Evolutionary conservation across 2,797 vertebrate species (phyloP), one percentile per base, ranked within the genome.

Genomic region (Euphonia xanthogaster): DNA sequence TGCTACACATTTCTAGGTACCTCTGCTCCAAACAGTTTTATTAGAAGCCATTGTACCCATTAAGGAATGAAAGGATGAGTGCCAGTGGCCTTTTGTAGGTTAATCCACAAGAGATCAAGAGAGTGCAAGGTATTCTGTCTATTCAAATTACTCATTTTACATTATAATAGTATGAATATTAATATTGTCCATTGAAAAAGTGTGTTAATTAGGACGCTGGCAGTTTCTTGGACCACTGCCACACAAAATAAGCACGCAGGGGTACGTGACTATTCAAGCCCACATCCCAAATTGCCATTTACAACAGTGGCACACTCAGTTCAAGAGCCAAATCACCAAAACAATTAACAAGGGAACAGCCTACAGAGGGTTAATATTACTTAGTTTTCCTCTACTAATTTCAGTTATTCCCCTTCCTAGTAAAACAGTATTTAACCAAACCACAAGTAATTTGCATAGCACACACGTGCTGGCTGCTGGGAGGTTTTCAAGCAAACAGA

Each of bases 171-270:
- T 88, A 86, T 81, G 91, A 96, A 93, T 96, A 97, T 96, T 95
- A 97, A 96, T 86, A 95, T 14, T 91, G 78, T 88, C 92, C 92
- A 93, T 78, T 93, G 94, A 92, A 96, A 88, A 94, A 96, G 91
- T 81, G 68, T 88, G 89, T 86, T 94, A 96, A 95, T 95, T 94
- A 95, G 91, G 91, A 93, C 30, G 12, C 53, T 92, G 92, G 68
- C 89, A 95, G 94, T 74, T 93, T 94, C 91, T 84, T 96, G 92
- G 94, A 92, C 92, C 58, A 48, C 51, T 94, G 94, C 94, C 94
- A 97, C 87, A 61, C 22, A 9, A 93, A 94, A 65, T 33, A 75
- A 91, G 82, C 66, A 78, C 58, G 60, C 8, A 18, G 35, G 75
- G 73, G 47, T 55, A 88, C 0, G 3, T 70, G 91, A 93, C 82